Base-by-base conservation (phyloP, 2,888 invertebrate species). In the Synergus laeviventris region DNA sequence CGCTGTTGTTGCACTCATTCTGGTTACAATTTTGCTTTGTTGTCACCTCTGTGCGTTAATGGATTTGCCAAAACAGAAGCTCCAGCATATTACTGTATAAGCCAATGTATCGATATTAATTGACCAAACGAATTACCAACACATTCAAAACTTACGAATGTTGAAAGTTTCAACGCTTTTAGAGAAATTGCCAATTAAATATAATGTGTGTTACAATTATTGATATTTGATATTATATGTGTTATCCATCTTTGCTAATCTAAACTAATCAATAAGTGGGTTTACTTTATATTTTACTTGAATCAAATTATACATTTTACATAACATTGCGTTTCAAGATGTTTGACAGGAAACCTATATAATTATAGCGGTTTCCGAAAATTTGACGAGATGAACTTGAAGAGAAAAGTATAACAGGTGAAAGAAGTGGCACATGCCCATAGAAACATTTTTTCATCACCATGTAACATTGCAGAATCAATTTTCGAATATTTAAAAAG, bases 41-140 rank as follows among this genome's bases (percentile, higher is more conserved):
- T 56, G 21, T 56, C 11, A 56, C 56, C 56, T 56, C 21, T 56
- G 56, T 56, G 56, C 56, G 56, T 56, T 56, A 56, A 56, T 56
- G 56, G 56, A 21, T 56, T 56, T 21, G 21, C 4, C 56, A 21
- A 56, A 56, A 56, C 21, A 56, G 54, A 54, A 54, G 54, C n/a
- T 18, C 54, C 54, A 18, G 18, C 21, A 56, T 12, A 56, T 56
- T 12, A 24, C 24, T 12, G 0, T 11, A 24, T 24, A 24, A 5
- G 14, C 21, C 24, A 14, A 18, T 59, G 59, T 59, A 21, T 12
- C 24, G 4, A 24, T 24, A 59, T 59, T 59, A 11, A 24, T 24
- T 59, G 59, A 59, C 12, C 12, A 24, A 24, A 59, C 7, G 12
- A 4, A 59, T 18, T 54, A 54, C n/a, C 9, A 9, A 18, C 49